Conservation (phyloP, 2,113 vertebrate genomes). For the Myxocyprinus asiaticus region DNA sequence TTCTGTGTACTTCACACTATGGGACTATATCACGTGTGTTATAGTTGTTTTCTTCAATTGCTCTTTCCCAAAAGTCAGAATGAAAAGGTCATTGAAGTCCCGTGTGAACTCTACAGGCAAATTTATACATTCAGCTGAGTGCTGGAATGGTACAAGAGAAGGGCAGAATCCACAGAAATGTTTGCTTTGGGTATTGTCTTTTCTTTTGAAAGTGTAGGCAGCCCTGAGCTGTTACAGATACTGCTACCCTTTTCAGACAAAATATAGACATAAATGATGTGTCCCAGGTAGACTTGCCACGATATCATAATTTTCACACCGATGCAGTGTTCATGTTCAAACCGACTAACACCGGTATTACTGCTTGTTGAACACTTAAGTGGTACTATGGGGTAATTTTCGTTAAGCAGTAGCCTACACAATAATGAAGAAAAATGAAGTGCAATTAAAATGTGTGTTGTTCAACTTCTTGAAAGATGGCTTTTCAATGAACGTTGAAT, state of each 20-base stretch:
- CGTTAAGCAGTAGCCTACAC: no score
- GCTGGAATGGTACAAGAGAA: slow-evolving; percentile 33
- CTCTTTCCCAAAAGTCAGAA: slow-evolving; percentile 14
- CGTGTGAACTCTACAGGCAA: slow-evolving; percentile 11
- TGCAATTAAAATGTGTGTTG: no score
- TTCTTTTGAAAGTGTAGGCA: slow-evolving; percentile 9
- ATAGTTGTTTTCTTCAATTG: slow-evolving; percentile 38
- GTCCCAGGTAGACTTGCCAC: background rate
- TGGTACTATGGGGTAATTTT: no score
- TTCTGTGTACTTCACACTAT: slow-evolving; percentile 1
- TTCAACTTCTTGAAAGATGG: no score
- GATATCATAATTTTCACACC: no score
- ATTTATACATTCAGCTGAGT: slow-evolving; percentile 24
- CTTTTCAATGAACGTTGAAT: no score
- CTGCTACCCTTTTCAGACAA: background rate
- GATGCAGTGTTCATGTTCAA: no score
- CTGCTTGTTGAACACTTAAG: no score
- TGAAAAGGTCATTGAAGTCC: slow-evolving; percentile 45
- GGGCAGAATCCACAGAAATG: slow-evolving; percentile 21
- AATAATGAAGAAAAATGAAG: no score
- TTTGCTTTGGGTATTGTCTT: slow-evolving; percentile 34
- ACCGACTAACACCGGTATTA: no score
- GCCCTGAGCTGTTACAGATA: slow-evolving; percentile 31
- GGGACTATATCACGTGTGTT: slow-evolving; percentile 27
- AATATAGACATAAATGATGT: slow-evolving; percentile 25